Evolutionary conservation across 2,888 invertebrate genomes (phyloP), one percentile per base, ranked within the genome.

Genomic region (Eristalinus sepulchralis): DNA sequence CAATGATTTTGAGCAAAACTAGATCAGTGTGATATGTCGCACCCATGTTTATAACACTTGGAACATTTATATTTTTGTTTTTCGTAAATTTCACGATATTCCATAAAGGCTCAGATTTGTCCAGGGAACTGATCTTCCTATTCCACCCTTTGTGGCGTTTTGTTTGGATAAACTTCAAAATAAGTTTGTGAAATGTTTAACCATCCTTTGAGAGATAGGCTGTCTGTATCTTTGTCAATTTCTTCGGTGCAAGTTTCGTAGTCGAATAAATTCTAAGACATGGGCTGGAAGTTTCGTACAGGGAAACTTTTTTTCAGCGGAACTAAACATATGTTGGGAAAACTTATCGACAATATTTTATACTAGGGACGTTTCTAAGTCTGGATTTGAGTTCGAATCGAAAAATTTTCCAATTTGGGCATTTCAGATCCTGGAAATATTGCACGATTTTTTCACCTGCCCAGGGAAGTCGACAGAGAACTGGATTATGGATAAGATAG

Each of bases 401-500:
- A 24, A 22, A 71, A 31, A 20, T 27, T 10, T 13, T 47, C 71
- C 71, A 62, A 62, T 71, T 71, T 2, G 31, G 60, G 31, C 39
- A 31, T 27, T 60, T 71, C 6, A 62, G 1, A 27, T 71, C 62
- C 1, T 62, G 8, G 17, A 47, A 20, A 10, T 62, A 62, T 8
- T 22, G 31, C 1, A 24, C n/a, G 2, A 1, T 2, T 22, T 33
- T 17, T n/a, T 9, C 10, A 24, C 33, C 53, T 33, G 24, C n/a
- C 20, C 17, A 9, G 10, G 24, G 47, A 53, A 63, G 22, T 20
- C 53, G 33, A 22, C 72, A 72, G 11, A 13, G 22, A 17, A 72
- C 62, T 20, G 72, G 72, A 33, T 62, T 39, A 24, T 72, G 71
- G 17, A 10, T 60, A 13, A 71, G n/a, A n/a, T 31, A 27, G 11